Evolutionary conservation across 2,888 invertebrate genomes (phyloP).

Genomic region (Pocota personata): DNA sequence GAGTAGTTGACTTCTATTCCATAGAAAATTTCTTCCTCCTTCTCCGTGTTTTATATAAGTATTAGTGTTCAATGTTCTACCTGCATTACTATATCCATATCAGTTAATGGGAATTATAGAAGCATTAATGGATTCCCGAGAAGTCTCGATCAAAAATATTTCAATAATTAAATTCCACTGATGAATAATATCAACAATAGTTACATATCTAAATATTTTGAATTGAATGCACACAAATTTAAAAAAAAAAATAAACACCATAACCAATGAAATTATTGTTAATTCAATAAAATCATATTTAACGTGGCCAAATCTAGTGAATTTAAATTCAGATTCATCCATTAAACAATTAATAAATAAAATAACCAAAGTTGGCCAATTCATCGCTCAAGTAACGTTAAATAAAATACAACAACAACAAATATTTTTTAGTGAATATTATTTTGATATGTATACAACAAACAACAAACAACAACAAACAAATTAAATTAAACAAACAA

Average conservation of each 20-base stretch:
- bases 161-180: background rate
- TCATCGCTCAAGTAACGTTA: conserved; percentile 34
- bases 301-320: conserved; percentile 7
- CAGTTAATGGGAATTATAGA: background rate
- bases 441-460: conserved; percentile 42
- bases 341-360: no score
- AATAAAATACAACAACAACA: background rate
- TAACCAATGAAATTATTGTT: no score
- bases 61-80: conserved; percentile 24
- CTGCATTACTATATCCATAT: conserved; percentile 10
- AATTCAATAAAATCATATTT: background rate
- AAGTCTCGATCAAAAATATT: no score
- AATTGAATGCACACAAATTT: conserved; percentile 6
- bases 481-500: conserved; percentile 34
- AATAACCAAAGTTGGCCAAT: conserved; percentile 29
- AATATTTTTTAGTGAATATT: conserved; percentile 27
- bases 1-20: no score
- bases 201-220: conserved; percentile 41
- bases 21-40: background rate
- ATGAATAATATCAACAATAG: conserved; percentile 34
- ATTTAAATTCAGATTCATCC: background rate
- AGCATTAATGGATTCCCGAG: no score
- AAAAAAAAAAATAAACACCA: background rate
- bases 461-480: background rate
- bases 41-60: background rate